phyloP scores from a whole-genome alignment of 1,140 invertebrate genomes.

The Littorina saxatilis region DNA sequence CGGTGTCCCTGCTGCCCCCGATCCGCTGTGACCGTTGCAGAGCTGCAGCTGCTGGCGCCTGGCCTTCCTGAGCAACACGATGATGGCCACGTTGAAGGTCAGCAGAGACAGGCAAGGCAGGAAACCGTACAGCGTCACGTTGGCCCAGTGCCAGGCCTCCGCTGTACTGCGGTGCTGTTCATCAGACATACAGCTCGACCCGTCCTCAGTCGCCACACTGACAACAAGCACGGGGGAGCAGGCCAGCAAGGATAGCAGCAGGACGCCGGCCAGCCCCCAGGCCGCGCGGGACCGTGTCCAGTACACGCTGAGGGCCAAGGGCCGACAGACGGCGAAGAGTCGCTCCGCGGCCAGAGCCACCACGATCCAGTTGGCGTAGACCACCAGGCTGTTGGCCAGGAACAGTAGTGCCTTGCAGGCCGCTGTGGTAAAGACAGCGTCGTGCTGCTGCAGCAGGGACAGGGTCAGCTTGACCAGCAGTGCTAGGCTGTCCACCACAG shows the following conservation, averaged over 20 bases:
- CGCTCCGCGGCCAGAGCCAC: constrained; percentile 62
- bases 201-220: neutral
- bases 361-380: constrained; percentile 63
- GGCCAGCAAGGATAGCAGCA: neutral
- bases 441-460: constrained; percentile 5
- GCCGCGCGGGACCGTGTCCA: constrained; percentile 47
- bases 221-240: neutral
- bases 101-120: constrained; percentile 51
- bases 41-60: constrained; percentile 17
- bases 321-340: constrained; percentile 60
- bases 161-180: constrained; percentile 36
- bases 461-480: constrained; percentile 44
- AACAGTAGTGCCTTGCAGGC: constrained; percentile 12
- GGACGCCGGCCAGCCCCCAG: constrained; percentile 25
- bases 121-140: constrained; percentile 54
- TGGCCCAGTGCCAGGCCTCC: constrained; percentile 59
- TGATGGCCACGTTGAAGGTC: constrained; percentile 57
- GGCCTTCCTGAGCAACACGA: constrained; percentile 41
- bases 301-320: constrained; percentile 51
- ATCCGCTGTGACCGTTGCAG: neutral
- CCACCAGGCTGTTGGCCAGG: constrained; percentile 33
- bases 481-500: constrained; percentile 49
- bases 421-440: neutral
- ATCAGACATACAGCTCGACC: neutral
- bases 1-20: neutral